These are phyloP conservation scores for Rhimphoctona megacephalus DNA, from an alignment of 2,888 invertebrate genomes.

Conservation along the genomic window DNA sequence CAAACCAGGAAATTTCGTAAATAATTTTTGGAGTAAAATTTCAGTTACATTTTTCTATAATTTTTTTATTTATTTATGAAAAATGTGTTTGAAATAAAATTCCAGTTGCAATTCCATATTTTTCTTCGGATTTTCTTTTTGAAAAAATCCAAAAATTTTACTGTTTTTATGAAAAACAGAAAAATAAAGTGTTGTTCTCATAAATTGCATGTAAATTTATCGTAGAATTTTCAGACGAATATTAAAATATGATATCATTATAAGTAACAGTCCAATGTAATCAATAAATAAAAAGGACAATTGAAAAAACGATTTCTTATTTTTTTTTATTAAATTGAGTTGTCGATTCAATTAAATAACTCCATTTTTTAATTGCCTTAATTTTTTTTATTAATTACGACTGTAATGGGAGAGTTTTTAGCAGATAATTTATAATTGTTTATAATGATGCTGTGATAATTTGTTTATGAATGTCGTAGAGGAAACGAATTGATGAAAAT, in stretches of 20 bases:
- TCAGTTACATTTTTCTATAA: not conserved
- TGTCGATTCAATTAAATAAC: not conserved
- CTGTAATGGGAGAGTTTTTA: not conserved
- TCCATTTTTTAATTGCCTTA: too few relatives aligned
- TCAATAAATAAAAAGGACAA: not conserved
- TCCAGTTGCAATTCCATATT: not conserved
- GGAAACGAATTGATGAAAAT: constrained; percentile 24
- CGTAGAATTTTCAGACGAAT: too few relatives aligned
- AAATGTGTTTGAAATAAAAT: not conserved
- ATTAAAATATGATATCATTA: not conserved
- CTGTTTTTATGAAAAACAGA: not conserved
- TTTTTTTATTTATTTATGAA: not conserved
- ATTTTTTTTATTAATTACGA: not conserved
- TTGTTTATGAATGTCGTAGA: not conserved
- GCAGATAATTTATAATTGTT: not conserved
- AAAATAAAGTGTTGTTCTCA: not conserved
- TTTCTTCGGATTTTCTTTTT: not conserved
- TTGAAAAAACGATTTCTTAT: not conserved
- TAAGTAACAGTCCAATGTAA: not conserved
- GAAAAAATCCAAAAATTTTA: not conserved
- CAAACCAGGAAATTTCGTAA: too few relatives aligned
- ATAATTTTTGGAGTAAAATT: not conserved
- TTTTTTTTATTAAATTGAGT: not conserved
- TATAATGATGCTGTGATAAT: not conserved
- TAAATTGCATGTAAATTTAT: too few relatives aligned